phyloP scores from a whole-genome alignment of 2,888 invertebrate genomes.

The Xestobium rufovillosum region DNA sequence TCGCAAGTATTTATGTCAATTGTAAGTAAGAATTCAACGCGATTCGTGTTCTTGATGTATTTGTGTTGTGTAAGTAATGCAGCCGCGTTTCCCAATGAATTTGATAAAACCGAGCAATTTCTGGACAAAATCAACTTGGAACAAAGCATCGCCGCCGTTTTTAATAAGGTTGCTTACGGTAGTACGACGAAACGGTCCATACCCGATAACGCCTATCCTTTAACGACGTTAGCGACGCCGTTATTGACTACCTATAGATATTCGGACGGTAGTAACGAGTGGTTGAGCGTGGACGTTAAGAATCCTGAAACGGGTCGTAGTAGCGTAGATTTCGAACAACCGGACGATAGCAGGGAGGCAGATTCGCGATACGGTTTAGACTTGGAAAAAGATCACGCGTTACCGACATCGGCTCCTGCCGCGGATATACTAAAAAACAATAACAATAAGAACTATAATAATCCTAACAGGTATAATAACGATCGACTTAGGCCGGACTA shows the following conservation, averaged over 20 bases:
- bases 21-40: too few species aligned
- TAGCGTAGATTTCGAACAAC: slow-evolving; percentile 29
- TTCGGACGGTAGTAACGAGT: slow-evolving; percentile 39
- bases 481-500: slow-evolving; percentile 40
- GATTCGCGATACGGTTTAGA: slow-evolving; percentile 54
- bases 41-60: slow-evolving; percentile 2
- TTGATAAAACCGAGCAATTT: slow-evolving; percentile 42
- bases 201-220: slow-evolving; percentile 54
- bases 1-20: not conserved
- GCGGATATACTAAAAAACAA: slow-evolving; percentile 73
- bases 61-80: slow-evolving; percentile 6
- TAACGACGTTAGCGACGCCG: slow-evolving; percentile 58
- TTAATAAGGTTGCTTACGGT: slow-evolving; percentile 63
- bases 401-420: slow-evolving; percentile 68
- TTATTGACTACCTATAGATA: slow-evolving; percentile 51
- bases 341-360: slow-evolving; percentile 29
- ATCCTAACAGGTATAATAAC: slow-evolving; percentile 55
- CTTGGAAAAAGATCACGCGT: slow-evolving; percentile 63
- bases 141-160: slow-evolving; percentile 58
- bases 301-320: slow-evolving; percentile 25
- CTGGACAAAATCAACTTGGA: slow-evolving; percentile 55
- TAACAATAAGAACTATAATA: slow-evolving; percentile 67
- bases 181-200: slow-evolving; percentile 63
- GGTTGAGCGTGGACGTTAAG: slow-evolving; percentile 41
- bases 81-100: slow-evolving; percentile 35